Base-by-base conservation (phyloP, 2,888 invertebrate genomes). In the Clanis bilineata region DNA sequence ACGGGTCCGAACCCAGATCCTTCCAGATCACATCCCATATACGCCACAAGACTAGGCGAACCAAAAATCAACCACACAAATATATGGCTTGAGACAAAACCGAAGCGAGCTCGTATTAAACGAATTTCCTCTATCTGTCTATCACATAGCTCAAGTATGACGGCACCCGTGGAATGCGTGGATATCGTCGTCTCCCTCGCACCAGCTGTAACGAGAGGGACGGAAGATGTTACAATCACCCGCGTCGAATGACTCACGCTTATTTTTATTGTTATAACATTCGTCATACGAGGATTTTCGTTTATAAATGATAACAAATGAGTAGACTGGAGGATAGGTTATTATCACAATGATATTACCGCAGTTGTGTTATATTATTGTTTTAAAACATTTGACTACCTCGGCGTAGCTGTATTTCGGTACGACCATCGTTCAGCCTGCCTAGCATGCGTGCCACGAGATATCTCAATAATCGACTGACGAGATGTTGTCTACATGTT, bases 261-360 rank as follows among this genome's bases (percentile, higher is more conserved):
- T 65, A 66, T 67, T 67, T 65, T 67, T 66, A 66, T 62, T 67
- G 54, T 55, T 64, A 64, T 44, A 54, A 62, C 57, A 51, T 51
- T 32, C 51, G 18, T 45, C 45, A 45, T 45, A 21, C 32, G 28
- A 18, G 28, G 28, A 51, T 51, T 51, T 51, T 32, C 18, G 51
- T 51, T 51, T 47, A 28, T 25, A 47, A 15, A 10, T 10, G 9
- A 36, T 36, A 36, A 36, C 36, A 36, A 36, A 36, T 36, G 36
- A 36, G 36, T 12, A 12, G 36, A 36, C 9, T 9, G 12, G 12
- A 36, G 36, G 36, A n/a, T n/a, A n/a, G n/a, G n/a, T n/a, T n/a
- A n/a, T n/a, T n/a, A n/a, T n/a, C n/a, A n/a, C n/a, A n/a, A n/a
- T n/a, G n/a, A n/a, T n/a, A n/a, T n/a, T n/a, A n/a, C n/a, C n/a